These are phyloP conservation scores for Burhinus bistriatus DNA, from an alignment of 2,113 vertebrate genomes.

Conservation along the genomic window DNA sequence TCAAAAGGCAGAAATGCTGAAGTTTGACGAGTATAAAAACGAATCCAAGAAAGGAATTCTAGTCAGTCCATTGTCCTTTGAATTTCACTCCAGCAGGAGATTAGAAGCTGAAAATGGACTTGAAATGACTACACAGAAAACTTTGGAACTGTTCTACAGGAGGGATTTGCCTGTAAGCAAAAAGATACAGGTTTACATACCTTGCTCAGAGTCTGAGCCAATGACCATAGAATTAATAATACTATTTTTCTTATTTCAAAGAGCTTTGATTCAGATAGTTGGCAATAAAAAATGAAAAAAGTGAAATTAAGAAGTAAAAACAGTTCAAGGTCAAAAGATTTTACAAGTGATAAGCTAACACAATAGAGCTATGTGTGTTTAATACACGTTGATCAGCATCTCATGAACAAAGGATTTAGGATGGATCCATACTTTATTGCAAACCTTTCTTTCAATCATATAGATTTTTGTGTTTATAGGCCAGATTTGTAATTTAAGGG, in stretches of 20 bases:
- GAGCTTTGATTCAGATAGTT: not conserved
- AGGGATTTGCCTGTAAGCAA: not conserved
- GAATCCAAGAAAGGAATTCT: not conserved
- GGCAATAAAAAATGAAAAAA: not conserved
- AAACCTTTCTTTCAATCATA: constrained; percentile 11
- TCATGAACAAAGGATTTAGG: constrained; percentile 32
- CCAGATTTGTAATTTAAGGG: constrained; percentile 18
- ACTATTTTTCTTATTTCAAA: not conserved
- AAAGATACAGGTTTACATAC: not conserved
- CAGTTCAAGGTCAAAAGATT: constrained; percentile 28
- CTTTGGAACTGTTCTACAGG: not conserved
- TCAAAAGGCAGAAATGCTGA: not conserved
- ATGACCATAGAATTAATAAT: not conserved
- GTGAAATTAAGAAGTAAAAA: not conserved
- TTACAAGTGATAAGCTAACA: not conserved
- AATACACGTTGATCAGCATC: constrained; percentile 8
- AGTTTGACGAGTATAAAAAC: not conserved
- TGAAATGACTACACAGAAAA: not conserved
- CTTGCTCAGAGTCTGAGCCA: not conserved
- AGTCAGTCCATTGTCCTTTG: not conserved
- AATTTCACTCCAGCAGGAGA: not conserved
- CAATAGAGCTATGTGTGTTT: not conserved
- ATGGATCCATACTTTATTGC: constrained; percentile 31
- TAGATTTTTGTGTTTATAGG: constrained; percentile 31
- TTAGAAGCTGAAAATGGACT: not conserved